Percentiles rank a stretch among this genome's conserved stretches.
Conservation (phyloP, 2,797 vertebrate genomes). For the Urocyon cinereoargenteus region DNA sequence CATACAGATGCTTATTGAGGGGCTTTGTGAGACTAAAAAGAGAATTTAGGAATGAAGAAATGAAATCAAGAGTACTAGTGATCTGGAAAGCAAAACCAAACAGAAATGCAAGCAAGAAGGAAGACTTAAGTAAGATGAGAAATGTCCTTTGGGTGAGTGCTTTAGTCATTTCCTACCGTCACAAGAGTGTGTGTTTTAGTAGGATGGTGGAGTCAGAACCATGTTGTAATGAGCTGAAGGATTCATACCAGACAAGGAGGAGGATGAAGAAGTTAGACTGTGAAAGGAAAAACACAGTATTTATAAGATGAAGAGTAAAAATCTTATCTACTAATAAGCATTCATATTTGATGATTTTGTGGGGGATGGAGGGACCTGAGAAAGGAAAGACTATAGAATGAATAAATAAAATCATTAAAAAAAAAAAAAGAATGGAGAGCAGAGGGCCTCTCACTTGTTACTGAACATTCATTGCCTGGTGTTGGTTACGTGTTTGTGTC, state of each 20-base stretch:
- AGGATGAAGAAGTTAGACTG: neutral
- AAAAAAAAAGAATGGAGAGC: neutral
- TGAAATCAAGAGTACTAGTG: neutral
- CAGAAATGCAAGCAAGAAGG: neutral
- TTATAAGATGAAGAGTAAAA: constrained; percentile 1
- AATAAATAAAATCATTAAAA: too few species aligned
- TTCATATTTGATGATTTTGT: neutral
- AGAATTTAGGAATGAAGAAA: neutral
- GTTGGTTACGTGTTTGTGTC: neutral
- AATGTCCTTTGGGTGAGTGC: neutral
- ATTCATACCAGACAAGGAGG: neutral
- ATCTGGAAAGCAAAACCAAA: neutral
- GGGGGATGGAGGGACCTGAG: neutral
- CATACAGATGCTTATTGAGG: neutral
- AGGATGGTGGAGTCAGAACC: neutral
- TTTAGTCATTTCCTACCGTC: neutral
- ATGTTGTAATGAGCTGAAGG: neutral
- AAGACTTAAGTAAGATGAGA: neutral
- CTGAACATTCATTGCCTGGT: neutral
- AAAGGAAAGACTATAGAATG: neutral
- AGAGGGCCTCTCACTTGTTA: neutral
- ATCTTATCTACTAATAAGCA: neutral
- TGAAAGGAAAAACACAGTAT: neutral
- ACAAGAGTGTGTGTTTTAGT: neutral
- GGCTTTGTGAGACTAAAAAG: neutral